Evolutionary conservation across 1,140 invertebrate species (phyloP), one percentile per base, ranked within the genome.

Genomic region (Maconellicoccus hirsutus): DNA sequence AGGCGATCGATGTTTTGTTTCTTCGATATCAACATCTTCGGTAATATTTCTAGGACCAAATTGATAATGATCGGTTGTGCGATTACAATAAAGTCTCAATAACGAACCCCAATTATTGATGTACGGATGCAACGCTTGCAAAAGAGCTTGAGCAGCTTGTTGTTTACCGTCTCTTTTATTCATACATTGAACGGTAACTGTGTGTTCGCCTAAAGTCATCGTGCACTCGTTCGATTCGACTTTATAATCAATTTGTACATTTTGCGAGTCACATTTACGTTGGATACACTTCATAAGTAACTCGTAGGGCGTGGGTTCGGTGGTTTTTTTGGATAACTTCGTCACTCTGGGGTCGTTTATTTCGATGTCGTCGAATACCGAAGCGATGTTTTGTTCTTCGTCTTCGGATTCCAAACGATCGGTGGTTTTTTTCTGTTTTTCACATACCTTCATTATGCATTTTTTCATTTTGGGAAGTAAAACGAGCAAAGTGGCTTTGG

Each of bases 121-220:
- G 77, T 98, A 92, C 0, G 94, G 93, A 83, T 97, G 94, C 23
- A 96, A 42, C 74, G 85, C 84, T 79, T 96, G 91, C 27, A 98
- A 79, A 74, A 98, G 94, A n/a, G 91, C 87, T 81, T 98, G 96
- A 16, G 94, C 93, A 14, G 95, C 95, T 75, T 91, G 82, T 78
- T 98, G 96, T 79, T 98, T 98, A 16, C 95, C 96, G 76, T 96
- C 94, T 76, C 93, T 87, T 81, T 98, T 98, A 81, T 98, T 98
- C 77, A 93, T 92, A 79, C 94, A 97, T 8, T 87, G 78, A 76
- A 93, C 91, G 16, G 87, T 88, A 3, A 90, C 91, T 16, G 86
- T 88, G 77, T 98, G 93, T 77, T 95, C 93, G 12, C 94, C 94
- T 59, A 97, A 94, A 14, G 86, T 88, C 92, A 98, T 96, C 52